Evolutionary conservation across 2,113 vertebrate species (phyloP).

Genomic region (Blennius ocellaris): DNA sequence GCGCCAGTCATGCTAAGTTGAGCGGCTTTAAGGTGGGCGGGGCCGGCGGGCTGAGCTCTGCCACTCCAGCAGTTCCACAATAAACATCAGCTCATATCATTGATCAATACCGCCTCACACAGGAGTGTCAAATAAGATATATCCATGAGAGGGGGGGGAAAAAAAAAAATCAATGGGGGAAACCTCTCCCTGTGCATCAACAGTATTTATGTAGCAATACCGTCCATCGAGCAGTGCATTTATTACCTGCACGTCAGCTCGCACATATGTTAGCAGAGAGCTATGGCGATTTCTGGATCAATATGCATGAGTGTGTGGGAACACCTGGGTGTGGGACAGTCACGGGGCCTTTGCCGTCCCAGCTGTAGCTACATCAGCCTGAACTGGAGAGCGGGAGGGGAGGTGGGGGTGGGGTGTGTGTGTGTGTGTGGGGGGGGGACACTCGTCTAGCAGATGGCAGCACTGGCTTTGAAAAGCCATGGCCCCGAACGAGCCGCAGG

Average conservation of each 20-base stretch:
- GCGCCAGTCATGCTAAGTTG: slow-evolving; percentile 74
- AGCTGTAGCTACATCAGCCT: slow-evolving; percentile 55
- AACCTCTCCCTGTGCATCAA: slow-evolving; percentile 50
- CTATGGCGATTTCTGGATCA: slow-evolving; percentile 58
- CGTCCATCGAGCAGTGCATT: slow-evolving; percentile 47
- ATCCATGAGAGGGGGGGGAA: slow-evolving; percentile 50
- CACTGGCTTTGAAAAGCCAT: slow-evolving; percentile 76
- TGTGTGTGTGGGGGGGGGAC: too few relatives aligned
- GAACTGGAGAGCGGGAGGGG: slow-evolving; percentile 45
- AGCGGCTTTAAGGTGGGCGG: slow-evolving; percentile 70
- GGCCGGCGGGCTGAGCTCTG: slow-evolving; percentile 51
- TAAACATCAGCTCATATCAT: slow-evolving; percentile 61
- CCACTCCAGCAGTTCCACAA: slow-evolving; percentile 65
- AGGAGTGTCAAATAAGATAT: slow-evolving; percentile 57
- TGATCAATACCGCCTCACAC: slow-evolving; percentile 59
- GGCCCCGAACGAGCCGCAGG: slow-evolving; percentile 81
- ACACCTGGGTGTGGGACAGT: slow-evolving; percentile 66
- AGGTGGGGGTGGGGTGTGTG: too few relatives aligned
- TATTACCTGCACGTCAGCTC: slow-evolving; percentile 47
- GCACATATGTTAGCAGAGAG: slow-evolving; percentile 54
- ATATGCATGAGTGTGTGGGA: slow-evolving; percentile 67
- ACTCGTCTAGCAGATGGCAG: slow-evolving; percentile 79
- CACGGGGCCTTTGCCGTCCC: slow-evolving; percentile 37
- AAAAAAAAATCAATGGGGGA: slow-evolving; percentile 50
- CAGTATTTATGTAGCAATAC: slow-evolving; percentile 38